Evolutionary conservation across 37 sponge, comb jelly and placozoan genomes (phyloP).

Genomic region (Aphrocallistes beatrix): DNA sequence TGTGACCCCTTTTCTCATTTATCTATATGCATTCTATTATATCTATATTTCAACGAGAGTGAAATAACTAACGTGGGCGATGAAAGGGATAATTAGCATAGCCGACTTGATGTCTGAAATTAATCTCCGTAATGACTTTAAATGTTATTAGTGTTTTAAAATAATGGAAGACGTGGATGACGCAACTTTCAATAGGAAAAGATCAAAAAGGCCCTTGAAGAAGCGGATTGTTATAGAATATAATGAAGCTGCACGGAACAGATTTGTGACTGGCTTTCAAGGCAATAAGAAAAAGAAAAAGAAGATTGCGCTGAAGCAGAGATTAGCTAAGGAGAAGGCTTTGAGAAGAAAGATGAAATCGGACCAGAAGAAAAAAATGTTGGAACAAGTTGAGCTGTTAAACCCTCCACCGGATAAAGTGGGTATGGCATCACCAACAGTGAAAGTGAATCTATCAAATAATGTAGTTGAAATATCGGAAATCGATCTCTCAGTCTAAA

Average conservation of each 20-base stretch:
- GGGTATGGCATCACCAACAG: not conserved
- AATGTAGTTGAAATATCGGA: not conserved
- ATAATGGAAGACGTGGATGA: too few relatives aligned
- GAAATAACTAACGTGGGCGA: too few relatives aligned
- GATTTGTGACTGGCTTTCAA: not conserved
- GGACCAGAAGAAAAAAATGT: not conserved
- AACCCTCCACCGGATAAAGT: not conserved
- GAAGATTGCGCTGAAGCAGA: constrained; percentile 7
- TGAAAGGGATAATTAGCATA: too few relatives aligned
- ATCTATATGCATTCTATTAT: too few relatives aligned
- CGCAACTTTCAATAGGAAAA: too few relatives aligned
- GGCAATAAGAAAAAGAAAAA: not conserved
- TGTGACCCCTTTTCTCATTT: too few relatives aligned
- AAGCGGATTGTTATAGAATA: not conserved
- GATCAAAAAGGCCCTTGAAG: not conserved
- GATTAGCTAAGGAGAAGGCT: not conserved
- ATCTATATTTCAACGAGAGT: too few relatives aligned
- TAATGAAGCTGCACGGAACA: not conserved
- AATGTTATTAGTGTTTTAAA: too few relatives aligned
- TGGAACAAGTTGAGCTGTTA: not conserved
- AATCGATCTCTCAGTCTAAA: not conserved
- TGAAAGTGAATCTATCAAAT: not conserved
- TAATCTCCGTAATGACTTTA: too few relatives aligned
- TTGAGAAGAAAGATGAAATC: not conserved
- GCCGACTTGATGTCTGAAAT: too few relatives aligned